Evolutionary conservation across 2,113 vertebrate species (phyloP).

Genomic region (Anthoscopus minutus): DNA sequence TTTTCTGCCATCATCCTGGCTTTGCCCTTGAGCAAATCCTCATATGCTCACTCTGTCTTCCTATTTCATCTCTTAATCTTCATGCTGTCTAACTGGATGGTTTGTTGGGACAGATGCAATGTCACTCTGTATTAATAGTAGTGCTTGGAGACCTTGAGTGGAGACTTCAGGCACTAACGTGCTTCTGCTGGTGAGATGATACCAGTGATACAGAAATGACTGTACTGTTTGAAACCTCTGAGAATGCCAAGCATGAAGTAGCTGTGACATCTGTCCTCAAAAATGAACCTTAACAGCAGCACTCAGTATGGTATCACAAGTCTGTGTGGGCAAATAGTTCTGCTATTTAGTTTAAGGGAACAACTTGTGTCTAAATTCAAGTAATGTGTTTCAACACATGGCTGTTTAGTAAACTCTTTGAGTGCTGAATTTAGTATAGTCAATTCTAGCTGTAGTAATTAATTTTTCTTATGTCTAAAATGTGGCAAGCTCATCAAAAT

Average conservation of each 20-base stretch:
- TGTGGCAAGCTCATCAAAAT: accelerated
- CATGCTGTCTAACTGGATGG: neutral
- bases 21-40: neutral
- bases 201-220: neutral
- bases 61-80: neutral
- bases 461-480: neutral
- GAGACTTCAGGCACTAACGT: neutral
- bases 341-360: neutral
- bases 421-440: neutral
- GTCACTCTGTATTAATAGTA: neutral
- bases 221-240: neutral
- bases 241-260: neutral
- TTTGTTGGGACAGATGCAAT: neutral
- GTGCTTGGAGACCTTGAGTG: neutral
- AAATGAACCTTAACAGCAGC: neutral
- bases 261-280: neutral
- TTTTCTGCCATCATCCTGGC: neutral
- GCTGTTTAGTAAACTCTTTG: neutral
- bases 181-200: neutral
- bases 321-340: neutral
- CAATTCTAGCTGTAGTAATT: neutral
- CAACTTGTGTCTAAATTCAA: neutral
- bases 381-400: neutral
- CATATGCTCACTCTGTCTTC: neutral
- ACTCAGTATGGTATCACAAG: neutral